phyloP scores from a whole-genome alignment of 2,888 invertebrate genomes.

The Ophraella communa region DNA sequence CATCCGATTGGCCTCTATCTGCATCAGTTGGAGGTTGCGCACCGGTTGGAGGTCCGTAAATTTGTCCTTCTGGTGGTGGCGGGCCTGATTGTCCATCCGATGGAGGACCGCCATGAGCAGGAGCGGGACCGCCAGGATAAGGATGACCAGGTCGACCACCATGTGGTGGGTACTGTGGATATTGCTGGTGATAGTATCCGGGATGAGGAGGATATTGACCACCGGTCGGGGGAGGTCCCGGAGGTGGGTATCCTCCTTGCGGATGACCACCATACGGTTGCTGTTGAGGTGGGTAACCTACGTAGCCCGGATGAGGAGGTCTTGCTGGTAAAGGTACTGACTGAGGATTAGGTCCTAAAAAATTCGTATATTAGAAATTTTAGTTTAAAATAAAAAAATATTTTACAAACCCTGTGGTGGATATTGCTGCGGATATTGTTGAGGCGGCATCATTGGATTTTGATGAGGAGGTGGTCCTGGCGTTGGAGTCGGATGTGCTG shows the following conservation, averaged over 20 bases:
- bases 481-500: slow-evolving; percentile 35
- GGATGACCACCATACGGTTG: slow-evolving; percentile 55
- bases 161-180: slow-evolving; percentile 65
- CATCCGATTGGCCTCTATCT: slow-evolving; percentile 38
- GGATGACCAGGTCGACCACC: slow-evolving; percentile 44
- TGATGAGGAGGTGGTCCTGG: slow-evolving; percentile 47
- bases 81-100: slow-evolving; percentile 52
- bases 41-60: slow-evolving; percentile 28
- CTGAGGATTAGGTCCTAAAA: slow-evolving; percentile 53
- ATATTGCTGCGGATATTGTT: slow-evolving; percentile 51
- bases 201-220: slow-evolving; percentile 36
- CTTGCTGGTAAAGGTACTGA: slow-evolving; percentile 64
- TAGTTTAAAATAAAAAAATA: background rate
- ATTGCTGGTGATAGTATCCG: slow-evolving; percentile 62
- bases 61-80: slow-evolving; percentile 33
- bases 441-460: slow-evolving; percentile 55
- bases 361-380: background rate
- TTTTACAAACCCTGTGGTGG: slow-evolving; percentile 37
- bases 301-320: slow-evolving; percentile 63
- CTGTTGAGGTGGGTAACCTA: slow-evolving; percentile 57
- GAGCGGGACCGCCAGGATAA: slow-evolving; percentile 38
- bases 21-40: slow-evolving; percentile 42
- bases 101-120: slow-evolving; percentile 29
- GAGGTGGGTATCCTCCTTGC: slow-evolving; percentile 37
- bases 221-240: slow-evolving; percentile 54